phyloP scores from a whole-genome alignment of 1,140 invertebrate species.

The Drosophila simulans region DNA sequence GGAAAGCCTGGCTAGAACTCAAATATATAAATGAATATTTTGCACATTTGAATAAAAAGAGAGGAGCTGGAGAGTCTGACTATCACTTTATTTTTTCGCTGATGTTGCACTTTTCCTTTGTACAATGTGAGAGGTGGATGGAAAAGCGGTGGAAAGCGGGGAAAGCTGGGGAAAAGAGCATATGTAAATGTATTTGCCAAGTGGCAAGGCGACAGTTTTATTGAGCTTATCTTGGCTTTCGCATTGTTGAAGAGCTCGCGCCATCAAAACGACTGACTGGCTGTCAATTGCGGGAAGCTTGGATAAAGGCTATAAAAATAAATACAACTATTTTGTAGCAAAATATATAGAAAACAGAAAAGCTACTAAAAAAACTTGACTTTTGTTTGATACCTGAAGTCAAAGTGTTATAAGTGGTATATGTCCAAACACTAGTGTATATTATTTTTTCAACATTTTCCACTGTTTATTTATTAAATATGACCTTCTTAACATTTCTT shows the following conservation, averaged over 20 bases:
- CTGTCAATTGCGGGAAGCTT: slow-evolving; percentile 53
- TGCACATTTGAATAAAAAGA: slow-evolving; percentile 71
- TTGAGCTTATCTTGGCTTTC: slow-evolving; percentile 75
- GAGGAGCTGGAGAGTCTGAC: slow-evolving; percentile 28
- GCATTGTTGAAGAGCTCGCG: slow-evolving; percentile 27
- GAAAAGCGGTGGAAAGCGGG: not conserved
- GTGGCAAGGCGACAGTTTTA: slow-evolving; percentile 79
- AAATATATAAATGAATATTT: slow-evolving; percentile 72
- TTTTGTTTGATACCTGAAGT: too few relatives aligned
- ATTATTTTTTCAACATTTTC: too few relatives aligned
- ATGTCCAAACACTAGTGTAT: not conserved
- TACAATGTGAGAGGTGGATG: slow-evolving; percentile 4
- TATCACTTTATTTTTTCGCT: slow-evolving; percentile 74
- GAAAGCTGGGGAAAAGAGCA: slow-evolving; percentile 2
- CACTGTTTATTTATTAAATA: not conserved
- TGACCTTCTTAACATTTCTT: not conserved
- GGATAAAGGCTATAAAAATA: slow-evolving; percentile 35
- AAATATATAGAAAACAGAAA: not conserved
- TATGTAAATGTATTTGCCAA: slow-evolving; percentile 77
- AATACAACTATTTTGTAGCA: not conserved
- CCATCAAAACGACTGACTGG: slow-evolving; percentile 22
- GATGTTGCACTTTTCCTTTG: slow-evolving; percentile 71
- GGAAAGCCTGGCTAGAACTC: slow-evolving; percentile 24
- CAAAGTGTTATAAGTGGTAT: not conserved
- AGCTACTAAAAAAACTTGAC: not conserved